phyloP scores from a whole-genome alignment of 2,113 vertebrate genomes.

The Calonectris borealis region DNA sequence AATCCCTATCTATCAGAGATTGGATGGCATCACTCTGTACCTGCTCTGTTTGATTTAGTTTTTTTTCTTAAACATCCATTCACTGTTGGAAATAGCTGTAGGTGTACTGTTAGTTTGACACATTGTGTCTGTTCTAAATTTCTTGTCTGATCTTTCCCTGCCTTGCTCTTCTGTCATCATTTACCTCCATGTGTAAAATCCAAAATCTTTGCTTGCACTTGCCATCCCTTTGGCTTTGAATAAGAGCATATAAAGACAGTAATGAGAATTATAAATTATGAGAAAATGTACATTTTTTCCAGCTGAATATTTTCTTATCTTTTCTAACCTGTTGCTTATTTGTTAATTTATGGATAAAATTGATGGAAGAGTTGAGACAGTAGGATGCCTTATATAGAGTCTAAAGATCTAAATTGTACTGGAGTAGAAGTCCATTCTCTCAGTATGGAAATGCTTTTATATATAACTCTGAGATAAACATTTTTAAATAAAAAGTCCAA shows the following conservation, averaged over 20 bases:
- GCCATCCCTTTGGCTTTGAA: neutral
- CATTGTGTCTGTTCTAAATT: neutral
- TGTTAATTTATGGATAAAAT: neutral
- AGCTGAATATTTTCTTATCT: neutral
- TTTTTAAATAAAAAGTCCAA: neutral
- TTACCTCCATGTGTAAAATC: neutral
- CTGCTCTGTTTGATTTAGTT: neutral
- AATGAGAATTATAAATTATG: neutral
- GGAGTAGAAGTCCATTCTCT: neutral
- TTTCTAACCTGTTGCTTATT: neutral
- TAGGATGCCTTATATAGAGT: neutral
- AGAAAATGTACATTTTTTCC: neutral
- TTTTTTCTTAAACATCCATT: neutral
- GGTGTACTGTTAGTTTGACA: neutral
- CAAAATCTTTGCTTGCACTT: neutral
- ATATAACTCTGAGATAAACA: neutral
- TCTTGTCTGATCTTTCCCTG: neutral
- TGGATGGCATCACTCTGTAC: neutral
- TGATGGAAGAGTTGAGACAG: neutral
- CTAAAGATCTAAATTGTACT: neutral
- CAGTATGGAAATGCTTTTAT: neutral
- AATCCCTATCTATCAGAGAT: neutral
- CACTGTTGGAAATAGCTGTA: neutral
- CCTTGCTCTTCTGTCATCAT: neutral
- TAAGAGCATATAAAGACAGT: neutral